These are phyloP conservation scores for Pseudopodoces humilis DNA, from an alignment of 2,113 vertebrate species.

Conservation along the genomic window DNA sequence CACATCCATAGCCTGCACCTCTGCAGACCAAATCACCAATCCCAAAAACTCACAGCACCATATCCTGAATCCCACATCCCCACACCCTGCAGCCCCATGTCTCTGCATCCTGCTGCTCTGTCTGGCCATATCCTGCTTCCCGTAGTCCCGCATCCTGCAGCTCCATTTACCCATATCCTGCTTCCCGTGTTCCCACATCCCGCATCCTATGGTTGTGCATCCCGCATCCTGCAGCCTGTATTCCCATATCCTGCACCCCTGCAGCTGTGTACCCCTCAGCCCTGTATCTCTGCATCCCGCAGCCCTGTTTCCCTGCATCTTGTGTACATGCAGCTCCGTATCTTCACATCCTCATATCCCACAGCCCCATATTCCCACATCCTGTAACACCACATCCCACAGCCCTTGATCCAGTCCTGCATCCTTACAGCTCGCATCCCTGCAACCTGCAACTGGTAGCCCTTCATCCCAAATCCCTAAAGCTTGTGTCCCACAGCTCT, in stretches of 20 bases:
- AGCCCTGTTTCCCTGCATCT: neutral
- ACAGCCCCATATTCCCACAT: neutral
- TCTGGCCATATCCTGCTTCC: slow-evolving; percentile 57
- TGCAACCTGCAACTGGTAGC: neutral
- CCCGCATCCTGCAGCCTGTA: slow-evolving; percentile 35
- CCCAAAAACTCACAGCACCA: neutral
- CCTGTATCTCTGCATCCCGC: neutral
- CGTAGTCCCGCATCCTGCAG: slow-evolving; percentile 30
- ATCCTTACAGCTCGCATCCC: neutral
- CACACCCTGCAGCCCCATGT: neutral
- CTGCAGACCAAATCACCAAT: neutral
- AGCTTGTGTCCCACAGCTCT: fast-evolving
- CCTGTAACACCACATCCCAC: neutral
- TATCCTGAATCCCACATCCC: neutral
- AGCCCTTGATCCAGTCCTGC: neutral
- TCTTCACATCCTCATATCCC: neutral
- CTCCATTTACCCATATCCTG: slow-evolving; percentile 36
- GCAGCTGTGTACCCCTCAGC: neutral
- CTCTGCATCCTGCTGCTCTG: slow-evolving; percentile 6
- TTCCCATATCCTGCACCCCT: slow-evolving; percentile 19
- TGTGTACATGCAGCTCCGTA: neutral
- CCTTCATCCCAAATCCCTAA: neutral
- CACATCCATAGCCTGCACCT: neutral
- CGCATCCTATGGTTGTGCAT: neutral
- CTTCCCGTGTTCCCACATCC: slow-evolving; percentile 55